Conservation (phyloP, 2,113 vertebrate genomes). For the Sinocyclocheilus anshuiensis region DNA sequence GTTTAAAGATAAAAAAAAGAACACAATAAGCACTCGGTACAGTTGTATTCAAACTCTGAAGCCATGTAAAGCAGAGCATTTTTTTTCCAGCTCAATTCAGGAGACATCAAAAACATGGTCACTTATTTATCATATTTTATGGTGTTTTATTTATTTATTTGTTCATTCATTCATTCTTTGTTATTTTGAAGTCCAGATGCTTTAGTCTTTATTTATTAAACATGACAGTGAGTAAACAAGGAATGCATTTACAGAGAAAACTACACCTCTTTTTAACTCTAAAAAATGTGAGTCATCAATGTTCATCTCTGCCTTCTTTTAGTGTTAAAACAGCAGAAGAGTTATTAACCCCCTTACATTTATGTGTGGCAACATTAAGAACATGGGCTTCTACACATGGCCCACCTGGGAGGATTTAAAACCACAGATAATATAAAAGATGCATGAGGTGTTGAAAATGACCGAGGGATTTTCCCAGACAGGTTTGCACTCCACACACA, state of each 20-base stretch:
- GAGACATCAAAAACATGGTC: too few relatives aligned
- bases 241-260: not conserved
- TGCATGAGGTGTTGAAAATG: conserved; percentile 9
- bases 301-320: not conserved
- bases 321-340: not conserved
- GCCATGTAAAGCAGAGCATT: too few relatives aligned
- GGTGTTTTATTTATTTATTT: too few relatives aligned
- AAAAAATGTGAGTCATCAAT: not conserved
- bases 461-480: conserved; percentile 1
- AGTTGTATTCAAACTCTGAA: too few relatives aligned
- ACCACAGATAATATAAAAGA: not conserved
- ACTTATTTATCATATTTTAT: too few relatives aligned
- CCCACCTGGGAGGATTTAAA: not conserved
- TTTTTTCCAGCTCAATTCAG: too few relatives aligned
- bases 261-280: not conserved
- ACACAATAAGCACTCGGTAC: too few relatives aligned
- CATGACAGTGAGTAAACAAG: not conserved
- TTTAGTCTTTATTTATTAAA: too few relatives aligned
- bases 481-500: not conserved
- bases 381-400: not conserved
- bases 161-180: too few relatives aligned
- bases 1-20: too few relatives aligned
- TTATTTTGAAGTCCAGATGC: too few relatives aligned
- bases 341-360: not conserved
- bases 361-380: not conserved